Evolutionary conservation across 2,888 invertebrate species (phyloP).

Genomic region (Tipula vernalis): DNA sequence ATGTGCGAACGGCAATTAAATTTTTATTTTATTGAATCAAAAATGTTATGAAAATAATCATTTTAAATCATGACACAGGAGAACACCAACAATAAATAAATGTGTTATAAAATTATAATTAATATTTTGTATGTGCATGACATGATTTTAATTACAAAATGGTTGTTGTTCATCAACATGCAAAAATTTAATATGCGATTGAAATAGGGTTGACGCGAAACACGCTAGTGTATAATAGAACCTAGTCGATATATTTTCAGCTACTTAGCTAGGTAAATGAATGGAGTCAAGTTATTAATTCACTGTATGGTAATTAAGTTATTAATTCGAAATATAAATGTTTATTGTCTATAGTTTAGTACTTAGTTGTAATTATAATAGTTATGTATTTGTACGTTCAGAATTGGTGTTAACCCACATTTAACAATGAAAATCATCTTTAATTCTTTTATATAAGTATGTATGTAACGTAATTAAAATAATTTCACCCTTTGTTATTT

Average conservation of each 20-base stretch:
- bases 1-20: background rate
- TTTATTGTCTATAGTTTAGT: background rate
- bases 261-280: background rate
- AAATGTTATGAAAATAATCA: background rate
- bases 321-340: background rate
- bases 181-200: background rate
- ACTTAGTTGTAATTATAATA: background rate
- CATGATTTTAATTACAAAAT: background rate
- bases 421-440: background rate
- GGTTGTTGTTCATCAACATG: background rate
- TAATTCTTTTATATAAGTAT: background rate
- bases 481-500: background rate
- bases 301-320: background rate
- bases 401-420: background rate
- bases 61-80: background rate
- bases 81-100: background rate
- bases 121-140: background rate
- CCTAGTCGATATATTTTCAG: background rate
- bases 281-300: background rate
- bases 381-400: background rate
- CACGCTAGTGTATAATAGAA: background rate
- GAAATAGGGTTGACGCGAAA: background rate
- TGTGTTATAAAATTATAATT: background rate
- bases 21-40: background rate
- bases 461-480: background rate